phyloP scores from a whole-genome alignment of 2,797 vertebrate species.

The Cercopithecus hamlyni region DNA sequence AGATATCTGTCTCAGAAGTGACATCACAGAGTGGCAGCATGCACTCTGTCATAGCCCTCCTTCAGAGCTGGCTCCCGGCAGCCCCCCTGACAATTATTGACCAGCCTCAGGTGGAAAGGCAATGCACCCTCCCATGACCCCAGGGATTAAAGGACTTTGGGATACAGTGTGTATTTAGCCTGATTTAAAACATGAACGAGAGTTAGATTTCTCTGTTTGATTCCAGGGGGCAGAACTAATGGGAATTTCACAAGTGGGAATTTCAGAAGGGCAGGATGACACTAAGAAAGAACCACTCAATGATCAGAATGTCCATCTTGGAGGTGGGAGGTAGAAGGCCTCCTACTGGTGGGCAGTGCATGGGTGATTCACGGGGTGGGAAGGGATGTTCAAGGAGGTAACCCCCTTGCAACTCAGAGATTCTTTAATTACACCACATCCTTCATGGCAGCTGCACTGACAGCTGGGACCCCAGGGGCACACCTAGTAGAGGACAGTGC shows the following conservation, averaged over 20 bases:
- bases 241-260: neutral
- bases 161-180: neutral
- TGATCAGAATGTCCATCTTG: neutral
- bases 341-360: fast-evolving
- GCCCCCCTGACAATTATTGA: neutral
- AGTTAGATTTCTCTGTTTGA: neutral
- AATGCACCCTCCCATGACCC: neutral
- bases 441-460: neutral
- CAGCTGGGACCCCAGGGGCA: neutral
- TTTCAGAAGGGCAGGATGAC: neutral
- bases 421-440: neutral
- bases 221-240: neutral
- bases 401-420: neutral
- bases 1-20: neutral
- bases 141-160: neutral
- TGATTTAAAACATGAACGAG: neutral
- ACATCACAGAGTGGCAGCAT: neutral
- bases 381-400: too few relatives aligned
- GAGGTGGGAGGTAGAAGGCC: neutral
- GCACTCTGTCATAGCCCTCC: too few relatives aligned
- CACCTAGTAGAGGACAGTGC: neutral
- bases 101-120: neutral
- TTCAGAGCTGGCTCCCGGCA: neutral
- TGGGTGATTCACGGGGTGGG: fast-evolving
- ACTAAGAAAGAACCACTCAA: neutral